Percentiles rank a stretch among this genome's conserved stretches.
phyloP scores from a whole-genome alignment of 2,113 vertebrate genomes.

The Hiodon tergisus region DNA sequence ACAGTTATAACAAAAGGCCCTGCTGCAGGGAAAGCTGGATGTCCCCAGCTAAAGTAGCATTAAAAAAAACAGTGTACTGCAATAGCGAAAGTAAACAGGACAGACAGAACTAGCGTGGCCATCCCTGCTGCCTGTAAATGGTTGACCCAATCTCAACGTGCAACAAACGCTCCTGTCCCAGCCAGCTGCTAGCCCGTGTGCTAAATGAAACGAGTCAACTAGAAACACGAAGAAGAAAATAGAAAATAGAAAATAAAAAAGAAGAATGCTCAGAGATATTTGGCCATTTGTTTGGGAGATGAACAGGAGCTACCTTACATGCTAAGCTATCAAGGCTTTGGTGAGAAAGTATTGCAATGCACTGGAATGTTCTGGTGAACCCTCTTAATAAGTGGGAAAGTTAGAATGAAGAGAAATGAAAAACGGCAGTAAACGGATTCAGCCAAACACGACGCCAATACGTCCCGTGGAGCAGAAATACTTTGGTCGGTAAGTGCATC shows the following conservation, averaged over 20 bases:
- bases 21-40: background rate
- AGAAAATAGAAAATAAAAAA: constrained; percentile 54
- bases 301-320: constrained; percentile 49
- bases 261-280: constrained; percentile 36
- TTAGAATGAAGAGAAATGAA: constrained; percentile 32
- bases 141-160: background rate
- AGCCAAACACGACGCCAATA: no score
- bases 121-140: background rate
- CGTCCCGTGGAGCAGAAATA: no score
- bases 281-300: constrained; percentile 50
- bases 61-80: background rate
- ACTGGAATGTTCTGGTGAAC: constrained; percentile 62
- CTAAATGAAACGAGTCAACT: constrained; percentile 60
- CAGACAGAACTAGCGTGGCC: background rate
- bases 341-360: constrained; percentile 53
- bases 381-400: no score
- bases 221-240: no score
- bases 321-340: constrained; percentile 49
- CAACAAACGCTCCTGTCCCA: background rate
- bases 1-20: background rate
- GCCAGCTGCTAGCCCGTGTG: constrained; percentile 3
- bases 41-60: background rate
- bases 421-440: background rate
- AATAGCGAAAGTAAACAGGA: background rate
- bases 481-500: no score